Evolutionary conservation across 2,888 invertebrate genomes (phyloP).

Genomic region (Plebejus anna): DNA sequence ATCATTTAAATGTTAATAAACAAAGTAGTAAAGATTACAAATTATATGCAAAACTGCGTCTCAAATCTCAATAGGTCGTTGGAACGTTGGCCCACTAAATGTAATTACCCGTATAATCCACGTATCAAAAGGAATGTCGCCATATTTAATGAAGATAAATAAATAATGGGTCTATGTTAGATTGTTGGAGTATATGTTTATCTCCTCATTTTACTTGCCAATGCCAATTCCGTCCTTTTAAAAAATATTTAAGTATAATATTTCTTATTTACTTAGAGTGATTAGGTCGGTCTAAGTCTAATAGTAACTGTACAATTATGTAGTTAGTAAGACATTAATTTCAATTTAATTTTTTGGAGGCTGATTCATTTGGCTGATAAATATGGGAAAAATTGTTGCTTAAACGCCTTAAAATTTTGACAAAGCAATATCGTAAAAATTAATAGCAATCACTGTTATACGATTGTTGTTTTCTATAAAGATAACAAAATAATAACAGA

Average conservation of each 20-base stretch:
- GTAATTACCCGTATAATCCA: constrained; percentile 57
- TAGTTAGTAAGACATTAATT: too few relatives aligned
- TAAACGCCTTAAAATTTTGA: neutral
- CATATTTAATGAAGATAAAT: constrained; percentile 21
- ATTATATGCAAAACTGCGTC: neutral
- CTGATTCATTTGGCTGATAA: neutral
- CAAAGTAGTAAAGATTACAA: too few relatives aligned
- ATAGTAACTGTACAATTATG: too few relatives aligned
- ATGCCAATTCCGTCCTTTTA: too few relatives aligned
- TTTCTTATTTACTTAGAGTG: neutral
- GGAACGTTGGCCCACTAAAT: constrained; percentile 53
- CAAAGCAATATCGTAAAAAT: neutral
- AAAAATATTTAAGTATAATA: neutral
- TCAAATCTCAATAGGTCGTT: neutral
- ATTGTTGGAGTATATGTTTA: neutral
- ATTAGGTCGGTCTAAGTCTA: too few relatives aligned
- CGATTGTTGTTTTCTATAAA: neutral
- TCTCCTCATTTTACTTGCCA: neutral
- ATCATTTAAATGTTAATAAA: too few relatives aligned
- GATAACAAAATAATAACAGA: neutral
- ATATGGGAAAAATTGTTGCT: neutral
- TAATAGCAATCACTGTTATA: neutral
- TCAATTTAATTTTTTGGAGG: neutral
- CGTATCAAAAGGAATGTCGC: constrained; percentile 23
- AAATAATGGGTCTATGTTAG: neutral